Evolutionary conservation across 1,140 invertebrate species (phyloP).

Genomic region (Bathynomus jamesi): DNA sequence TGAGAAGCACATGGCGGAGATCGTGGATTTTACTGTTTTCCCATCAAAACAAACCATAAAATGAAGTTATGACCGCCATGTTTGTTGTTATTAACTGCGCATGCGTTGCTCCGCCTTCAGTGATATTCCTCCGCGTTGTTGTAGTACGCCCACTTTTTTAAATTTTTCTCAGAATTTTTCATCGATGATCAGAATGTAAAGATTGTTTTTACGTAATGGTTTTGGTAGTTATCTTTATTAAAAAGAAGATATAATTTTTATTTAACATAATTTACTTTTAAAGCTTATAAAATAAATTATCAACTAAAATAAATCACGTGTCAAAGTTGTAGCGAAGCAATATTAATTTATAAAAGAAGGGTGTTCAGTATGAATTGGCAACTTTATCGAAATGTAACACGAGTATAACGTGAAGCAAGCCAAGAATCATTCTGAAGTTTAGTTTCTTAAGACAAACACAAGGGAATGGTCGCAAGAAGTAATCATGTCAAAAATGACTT

Average conservation of each 20-base stretch:
- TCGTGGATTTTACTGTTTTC: conserved; percentile 31
- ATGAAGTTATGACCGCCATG: conserved; percentile 38
- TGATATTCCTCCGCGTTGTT: conserved; percentile 28
- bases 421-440: neutral
- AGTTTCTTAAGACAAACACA: neutral
- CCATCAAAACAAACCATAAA: conserved; percentile 40
- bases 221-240: neutral
- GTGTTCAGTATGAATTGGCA: neutral
- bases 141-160: neutral
- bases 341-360: neutral
- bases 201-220: neutral
- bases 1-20: conserved; percentile 32
- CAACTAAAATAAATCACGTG: too few species aligned
- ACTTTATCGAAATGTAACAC: neutral
- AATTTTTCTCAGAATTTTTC: neutral
- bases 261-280: neutral
- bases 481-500: too few species aligned
- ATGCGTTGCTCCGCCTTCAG: conserved; percentile 24
- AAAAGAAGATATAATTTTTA: neutral
- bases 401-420: neutral
- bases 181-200: neutral
- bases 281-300: neutral
- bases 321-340: neutral
- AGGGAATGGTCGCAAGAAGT: neutral
- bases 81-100: conserved; percentile 21